Evolutionary conservation across 2,888 invertebrate genomes (phyloP).

Genomic region (Rhimphoctona megacephalus): DNA sequence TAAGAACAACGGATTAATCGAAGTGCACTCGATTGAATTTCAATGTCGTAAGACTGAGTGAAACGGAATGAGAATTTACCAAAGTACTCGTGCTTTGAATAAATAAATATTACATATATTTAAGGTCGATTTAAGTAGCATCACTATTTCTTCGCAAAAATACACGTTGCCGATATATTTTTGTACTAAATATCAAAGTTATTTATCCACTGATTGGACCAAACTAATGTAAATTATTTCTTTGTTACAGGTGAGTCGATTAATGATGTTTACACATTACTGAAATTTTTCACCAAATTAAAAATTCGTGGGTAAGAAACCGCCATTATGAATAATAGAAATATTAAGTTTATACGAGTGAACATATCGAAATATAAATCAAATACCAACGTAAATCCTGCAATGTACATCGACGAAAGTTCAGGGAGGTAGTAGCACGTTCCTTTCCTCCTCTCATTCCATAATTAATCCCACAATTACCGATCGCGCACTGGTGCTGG

Average conservation of each 20-base stretch:
- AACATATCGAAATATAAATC: background rate
- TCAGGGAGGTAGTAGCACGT: constrained; percentile 28
- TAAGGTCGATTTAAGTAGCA: background rate
- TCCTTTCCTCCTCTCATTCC: constrained; percentile 56
- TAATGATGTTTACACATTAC: background rate
- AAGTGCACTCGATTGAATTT: background rate
- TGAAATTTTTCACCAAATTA: constrained; percentile 32
- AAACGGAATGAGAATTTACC: background rate
- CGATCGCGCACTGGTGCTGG: constrained; percentile 69
- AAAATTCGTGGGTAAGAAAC: constrained; percentile 68
- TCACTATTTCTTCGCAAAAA: background rate
- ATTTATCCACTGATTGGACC: background rate
- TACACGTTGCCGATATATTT: background rate
- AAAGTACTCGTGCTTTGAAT: background rate
- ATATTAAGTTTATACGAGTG: background rate
- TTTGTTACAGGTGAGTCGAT: constrained; percentile 80
- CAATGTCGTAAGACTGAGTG: background rate
- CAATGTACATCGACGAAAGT: constrained; percentile 5
- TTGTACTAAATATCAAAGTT: background rate
- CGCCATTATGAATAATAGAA: background rate
- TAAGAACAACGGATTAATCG: constrained; percentile 16
- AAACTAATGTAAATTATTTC: constrained; percentile 70
- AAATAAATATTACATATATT: background rate
- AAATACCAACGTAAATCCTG: background rate
- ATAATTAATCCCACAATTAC: constrained; percentile 82